Conservation (phyloP, 2,888 invertebrate species). For the Cacoxenus indagator region DNA sequence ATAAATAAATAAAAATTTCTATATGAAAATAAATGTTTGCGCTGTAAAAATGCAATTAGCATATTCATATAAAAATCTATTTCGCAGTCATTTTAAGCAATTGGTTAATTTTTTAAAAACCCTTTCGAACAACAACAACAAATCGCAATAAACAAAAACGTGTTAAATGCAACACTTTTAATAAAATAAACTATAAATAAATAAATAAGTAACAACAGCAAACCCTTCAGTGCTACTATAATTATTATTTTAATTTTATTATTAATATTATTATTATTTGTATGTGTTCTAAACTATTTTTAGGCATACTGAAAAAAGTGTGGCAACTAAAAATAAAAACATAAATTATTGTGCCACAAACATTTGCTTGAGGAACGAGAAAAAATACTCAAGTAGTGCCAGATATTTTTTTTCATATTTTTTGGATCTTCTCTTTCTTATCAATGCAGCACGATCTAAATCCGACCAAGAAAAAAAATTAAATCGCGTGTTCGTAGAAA, state of each 20-base stretch:
- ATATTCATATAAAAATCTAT: constrained; percentile 3
- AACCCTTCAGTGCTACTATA: not conserved
- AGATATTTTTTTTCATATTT: not conserved
- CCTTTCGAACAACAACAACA: not conserved
- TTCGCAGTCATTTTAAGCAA: not conserved
- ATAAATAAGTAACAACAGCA: not conserved
- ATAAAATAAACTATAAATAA: not conserved
- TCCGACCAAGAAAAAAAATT: too few relatives aligned
- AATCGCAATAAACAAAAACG: not conserved
- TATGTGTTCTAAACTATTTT: constrained; percentile 32
- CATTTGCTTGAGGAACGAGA: not conserved
- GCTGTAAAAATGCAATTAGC: constrained; percentile 3
- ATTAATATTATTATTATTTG: not conserved
- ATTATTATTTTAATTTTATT: not conserved
- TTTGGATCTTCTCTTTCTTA: not conserved
- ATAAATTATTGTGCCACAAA: constrained; percentile 1
- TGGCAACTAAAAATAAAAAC: constrained; percentile 32
- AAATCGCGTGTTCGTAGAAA: too few relatives aligned
- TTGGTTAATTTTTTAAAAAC: not conserved
- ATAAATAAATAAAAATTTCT: not conserved
- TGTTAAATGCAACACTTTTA: not conserved
- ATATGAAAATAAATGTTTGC: not conserved
- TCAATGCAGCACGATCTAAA: too few relatives aligned
- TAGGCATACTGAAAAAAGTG: constrained; percentile 23
- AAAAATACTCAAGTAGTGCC: constrained; percentile 28